These are phyloP conservation scores for Neodiprion lecontei DNA, from an alignment of 1,140 invertebrate species.

Conservation along the genomic window DNA sequence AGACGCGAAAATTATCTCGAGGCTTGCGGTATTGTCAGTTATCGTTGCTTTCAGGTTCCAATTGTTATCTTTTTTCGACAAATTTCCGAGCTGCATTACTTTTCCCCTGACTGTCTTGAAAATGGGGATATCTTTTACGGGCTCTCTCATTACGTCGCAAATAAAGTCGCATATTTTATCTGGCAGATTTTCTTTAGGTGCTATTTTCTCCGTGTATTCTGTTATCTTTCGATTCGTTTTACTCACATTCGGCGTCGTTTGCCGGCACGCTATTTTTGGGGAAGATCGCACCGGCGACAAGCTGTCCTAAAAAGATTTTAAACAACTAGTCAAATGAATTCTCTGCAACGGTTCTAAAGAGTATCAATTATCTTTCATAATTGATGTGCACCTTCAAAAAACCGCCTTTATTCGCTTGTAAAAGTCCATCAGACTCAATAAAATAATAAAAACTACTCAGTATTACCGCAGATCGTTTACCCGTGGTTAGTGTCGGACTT, in stretches of 20 bases:
- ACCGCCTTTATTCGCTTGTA: too few species aligned
- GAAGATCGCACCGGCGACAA: constrained; percentile 21
- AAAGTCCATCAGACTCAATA: too few species aligned
- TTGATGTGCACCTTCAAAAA: background rate
- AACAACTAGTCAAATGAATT: background rate
- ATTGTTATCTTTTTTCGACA: constrained; percentile 34
- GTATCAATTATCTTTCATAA: background rate
- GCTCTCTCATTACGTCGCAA: constrained; percentile 32
- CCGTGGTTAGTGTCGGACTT: background rate
- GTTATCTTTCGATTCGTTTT: constrained; percentile 33
- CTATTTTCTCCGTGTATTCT: constrained; percentile 30
- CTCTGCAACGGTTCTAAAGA: background rate
- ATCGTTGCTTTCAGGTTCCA: constrained; percentile 47
- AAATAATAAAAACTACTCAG: too few species aligned
- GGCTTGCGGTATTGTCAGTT: constrained; percentile 41
- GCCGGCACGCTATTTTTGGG: constrained; percentile 25
- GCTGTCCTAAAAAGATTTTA: background rate
- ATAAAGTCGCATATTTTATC: constrained; percentile 41
- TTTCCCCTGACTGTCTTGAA: constrained; percentile 39
- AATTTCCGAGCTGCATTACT: constrained; percentile 35
- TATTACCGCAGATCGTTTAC: background rate
- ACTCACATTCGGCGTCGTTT: background rate
- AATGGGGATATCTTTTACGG: constrained; percentile 19
- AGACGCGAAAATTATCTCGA: constrained; percentile 48
- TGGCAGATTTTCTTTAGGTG: background rate